Evolutionary conservation across 2,113 vertebrate genomes (phyloP).

Genomic region (Triplophysa tibetana): DNA sequence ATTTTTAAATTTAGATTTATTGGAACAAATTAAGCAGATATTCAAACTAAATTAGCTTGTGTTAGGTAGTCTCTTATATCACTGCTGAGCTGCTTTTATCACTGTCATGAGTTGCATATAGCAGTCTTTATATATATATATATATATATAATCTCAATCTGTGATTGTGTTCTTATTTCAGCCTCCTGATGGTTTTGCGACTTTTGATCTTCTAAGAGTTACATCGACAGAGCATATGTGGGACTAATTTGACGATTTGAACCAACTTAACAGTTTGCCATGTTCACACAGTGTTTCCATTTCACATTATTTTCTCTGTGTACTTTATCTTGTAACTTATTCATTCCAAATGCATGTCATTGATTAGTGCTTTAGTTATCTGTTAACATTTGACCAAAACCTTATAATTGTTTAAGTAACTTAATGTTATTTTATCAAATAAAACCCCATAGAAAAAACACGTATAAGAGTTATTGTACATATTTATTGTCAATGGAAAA

Average conservation of each 20-base stretch:
- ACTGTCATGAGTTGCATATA: no score
- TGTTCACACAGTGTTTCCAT: neutral
- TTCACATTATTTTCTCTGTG: neutral
- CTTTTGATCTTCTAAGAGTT: conserved; percentile 71
- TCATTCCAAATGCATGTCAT: conserved; percentile 50
- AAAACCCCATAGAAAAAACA: neutral
- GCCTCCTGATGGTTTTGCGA: conserved; percentile 88
- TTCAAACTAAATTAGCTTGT: no score
- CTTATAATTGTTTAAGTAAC: neutral
- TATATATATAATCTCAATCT: neutral
- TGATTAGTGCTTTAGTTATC: neutral
- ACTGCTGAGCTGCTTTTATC: no score
- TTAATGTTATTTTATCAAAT: neutral
- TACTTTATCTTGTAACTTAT: conserved; percentile 2
- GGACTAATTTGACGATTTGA: no score
- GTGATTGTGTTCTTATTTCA: conserved; percentile 63
- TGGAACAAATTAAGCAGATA: no score
- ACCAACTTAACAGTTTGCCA: neutral
- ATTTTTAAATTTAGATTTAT: no score
- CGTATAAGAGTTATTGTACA: neutral
- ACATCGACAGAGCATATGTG: neutral
- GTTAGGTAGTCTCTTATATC: no score
- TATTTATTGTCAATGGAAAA: neutral
- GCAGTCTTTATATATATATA: no score
- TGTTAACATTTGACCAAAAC: neutral